Conservation (phyloP, 2,797 vertebrate species). For the Micropoecilia bifurca region DNA sequence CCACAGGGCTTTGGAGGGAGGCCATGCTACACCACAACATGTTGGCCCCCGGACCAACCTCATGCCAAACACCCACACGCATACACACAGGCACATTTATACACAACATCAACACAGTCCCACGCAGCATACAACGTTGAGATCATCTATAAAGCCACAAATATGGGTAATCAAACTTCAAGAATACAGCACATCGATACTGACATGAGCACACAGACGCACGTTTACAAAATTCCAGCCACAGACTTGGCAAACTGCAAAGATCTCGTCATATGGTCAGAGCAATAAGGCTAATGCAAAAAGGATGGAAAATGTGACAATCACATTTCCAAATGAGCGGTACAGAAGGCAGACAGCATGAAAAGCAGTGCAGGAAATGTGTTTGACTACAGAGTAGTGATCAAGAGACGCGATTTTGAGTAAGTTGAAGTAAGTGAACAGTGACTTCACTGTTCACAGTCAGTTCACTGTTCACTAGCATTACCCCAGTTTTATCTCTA, state of each 20-base stretch:
- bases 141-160: conserved; percentile 73
- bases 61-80: conserved; percentile 44
- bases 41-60: conserved; percentile 60
- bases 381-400: not conserved
- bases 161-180: conserved; percentile 68
- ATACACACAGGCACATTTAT: conserved; percentile 16
- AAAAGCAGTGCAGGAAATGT: conserved; percentile 42
- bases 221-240: conserved; percentile 34
- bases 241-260: conserved; percentile 46
- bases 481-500: not conserved
- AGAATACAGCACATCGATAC: conserved; percentile 58
- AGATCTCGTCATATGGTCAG: conserved; percentile 52
- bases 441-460: not conserved
- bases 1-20: conserved; percentile 72
- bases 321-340: conserved; percentile 21
- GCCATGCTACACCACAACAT: conserved; percentile 67
- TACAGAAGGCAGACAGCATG: conserved; percentile 29
- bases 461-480: not conserved
- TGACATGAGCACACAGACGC: conserved; percentile 30
- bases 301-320: conserved; percentile 70
- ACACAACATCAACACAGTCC: conserved; percentile 48
- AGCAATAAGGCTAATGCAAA: conserved; percentile 57
- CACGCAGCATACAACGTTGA: conserved; percentile 66
- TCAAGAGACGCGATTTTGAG: conserved; percentile 23
- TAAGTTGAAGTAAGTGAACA: conserved; percentile 17